These are phyloP conservation scores for Chiropotes sagulatus DNA, from an alignment of 2,797 vertebrate genomes.

Conservation along the genomic window DNA sequence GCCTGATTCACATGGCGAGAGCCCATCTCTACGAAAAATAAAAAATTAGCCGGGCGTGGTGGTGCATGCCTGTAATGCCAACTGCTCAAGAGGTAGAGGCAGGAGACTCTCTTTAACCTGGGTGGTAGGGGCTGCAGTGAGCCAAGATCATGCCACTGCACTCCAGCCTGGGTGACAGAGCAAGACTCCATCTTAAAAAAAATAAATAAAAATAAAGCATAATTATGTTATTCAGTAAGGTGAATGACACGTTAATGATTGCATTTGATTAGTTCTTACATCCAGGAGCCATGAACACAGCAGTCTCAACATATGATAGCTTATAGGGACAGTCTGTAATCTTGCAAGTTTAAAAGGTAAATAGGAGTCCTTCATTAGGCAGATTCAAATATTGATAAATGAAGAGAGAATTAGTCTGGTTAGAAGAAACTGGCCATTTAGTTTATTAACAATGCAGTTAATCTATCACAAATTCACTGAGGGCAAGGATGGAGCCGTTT, in stretches of 20 bases:
- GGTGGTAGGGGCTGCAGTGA: neutral
- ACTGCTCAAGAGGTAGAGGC: neutral
- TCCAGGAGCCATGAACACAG: neutral
- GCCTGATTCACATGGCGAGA: neutral
- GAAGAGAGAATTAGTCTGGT: neutral
- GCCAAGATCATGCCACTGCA: neutral
- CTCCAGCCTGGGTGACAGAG: neutral
- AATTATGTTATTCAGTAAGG: neutral
- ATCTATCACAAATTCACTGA: neutral
- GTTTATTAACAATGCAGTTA: neutral
- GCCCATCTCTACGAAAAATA: neutral
- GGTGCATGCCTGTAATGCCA: neutral
- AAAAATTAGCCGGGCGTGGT: neutral
- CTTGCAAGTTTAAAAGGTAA: neutral
- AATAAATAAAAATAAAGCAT: neutral
- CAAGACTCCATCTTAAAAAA: neutral
- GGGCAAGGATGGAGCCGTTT: neutral
- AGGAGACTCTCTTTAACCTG: neutral
- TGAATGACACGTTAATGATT: neutral
- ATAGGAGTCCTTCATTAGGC: neutral
- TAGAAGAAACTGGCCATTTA: neutral
- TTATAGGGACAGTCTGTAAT: neutral
- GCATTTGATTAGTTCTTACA: neutral
- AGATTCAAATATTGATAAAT: neutral
- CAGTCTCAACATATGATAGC: neutral